Base-by-base conservation (phyloP, 1,140 invertebrate genomes). In the Zaprionus ornatus region DNA sequence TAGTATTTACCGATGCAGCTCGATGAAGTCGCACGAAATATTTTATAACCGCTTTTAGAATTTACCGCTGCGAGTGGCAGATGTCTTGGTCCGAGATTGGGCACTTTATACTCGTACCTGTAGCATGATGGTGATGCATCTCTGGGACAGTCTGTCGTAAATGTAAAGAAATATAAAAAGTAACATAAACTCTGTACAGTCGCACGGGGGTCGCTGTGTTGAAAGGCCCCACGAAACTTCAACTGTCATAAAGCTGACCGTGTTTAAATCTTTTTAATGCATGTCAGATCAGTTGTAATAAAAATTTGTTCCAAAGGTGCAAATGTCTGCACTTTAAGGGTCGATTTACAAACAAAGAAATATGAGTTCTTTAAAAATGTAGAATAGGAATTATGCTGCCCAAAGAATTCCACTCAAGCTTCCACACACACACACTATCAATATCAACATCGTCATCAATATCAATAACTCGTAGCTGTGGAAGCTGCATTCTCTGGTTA, bases 11-110 rank as follows among this genome's bases (percentile, higher is more conserved):
- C 13, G 25, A 63, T 57, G 59, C 65, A 61, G 17, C 37, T n/a
- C 37, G 17, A 74, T 50, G 59, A 72, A 50, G 29, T 72, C 60
- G 25, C 48, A 62, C 23, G 54, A 65, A 72, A 50, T 62, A 35
- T 69, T 74, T 69, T 74, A 69, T 69, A 62, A 74, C 48, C 37
- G 29, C 72, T 71, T 63, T 69, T 50, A 69, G 59, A 69, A 74
- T 74, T 74, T 57, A 74, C 59, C 52, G 66, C 72, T 69, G 10
- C 32, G 3, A 67, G 15, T 37, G 50, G 7, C 56, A 42, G 35
- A 19, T 61, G 19, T 52, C 21, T 19, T 59, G 54, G 1, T 27
- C 7, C 23, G n/a, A 32, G 13, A 29, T 32, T 17, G 60, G 9
- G 48, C 17, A 45, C 23, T 17, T 45, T 32, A 13, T 23, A 23